These are phyloP conservation scores for Episyrphus balteatus DNA, from an alignment of 1,140 invertebrate genomes.

Conservation along the genomic window DNA sequence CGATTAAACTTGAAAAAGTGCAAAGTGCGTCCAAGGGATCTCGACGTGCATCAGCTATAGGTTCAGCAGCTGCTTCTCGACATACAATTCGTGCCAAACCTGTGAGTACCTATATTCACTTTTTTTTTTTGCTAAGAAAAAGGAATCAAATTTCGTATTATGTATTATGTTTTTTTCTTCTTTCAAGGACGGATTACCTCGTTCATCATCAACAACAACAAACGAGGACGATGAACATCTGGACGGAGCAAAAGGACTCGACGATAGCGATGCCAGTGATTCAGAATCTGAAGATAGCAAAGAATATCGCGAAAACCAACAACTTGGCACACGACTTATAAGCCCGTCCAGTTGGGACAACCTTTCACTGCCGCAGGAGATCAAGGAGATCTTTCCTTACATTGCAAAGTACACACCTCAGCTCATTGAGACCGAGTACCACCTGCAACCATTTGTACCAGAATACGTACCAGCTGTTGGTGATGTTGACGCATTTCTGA, in stretches of 20 bases:
- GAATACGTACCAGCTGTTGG: conserved; percentile 96
- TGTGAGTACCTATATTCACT: too few species aligned
- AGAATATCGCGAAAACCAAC: conserved; percentile 8
- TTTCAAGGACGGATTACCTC: neutral
- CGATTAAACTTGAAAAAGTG: neutral
- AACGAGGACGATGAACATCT: neutral
- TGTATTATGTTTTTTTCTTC: neutral
- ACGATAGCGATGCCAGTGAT: neutral
- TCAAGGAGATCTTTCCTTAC: conserved; percentile 88
- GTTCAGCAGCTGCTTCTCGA: neutral
- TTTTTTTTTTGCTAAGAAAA: too few species aligned
- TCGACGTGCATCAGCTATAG: neutral
- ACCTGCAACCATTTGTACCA: conserved; percentile 88
- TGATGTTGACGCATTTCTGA: conserved; percentile 96
- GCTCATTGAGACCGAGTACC: conserved; percentile 79
- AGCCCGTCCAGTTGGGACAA: conserved; percentile 62
- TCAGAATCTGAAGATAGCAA: too few species aligned
- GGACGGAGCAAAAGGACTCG: neutral
- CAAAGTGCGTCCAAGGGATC: neutral
- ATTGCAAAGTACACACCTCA: conserved; percentile 89
- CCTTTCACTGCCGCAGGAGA: conserved; percentile 67
- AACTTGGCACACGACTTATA: conserved; percentile 48
- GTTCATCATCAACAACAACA: neutral
- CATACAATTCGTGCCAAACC: too few species aligned
- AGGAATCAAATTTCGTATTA: neutral